A percentile compares a stretch with the other conserved stretches of the same genome.
phyloP scores from a whole-genome alignment of 1,140 invertebrate genomes.

The Meloidogyne chitwoodi region DNA sequence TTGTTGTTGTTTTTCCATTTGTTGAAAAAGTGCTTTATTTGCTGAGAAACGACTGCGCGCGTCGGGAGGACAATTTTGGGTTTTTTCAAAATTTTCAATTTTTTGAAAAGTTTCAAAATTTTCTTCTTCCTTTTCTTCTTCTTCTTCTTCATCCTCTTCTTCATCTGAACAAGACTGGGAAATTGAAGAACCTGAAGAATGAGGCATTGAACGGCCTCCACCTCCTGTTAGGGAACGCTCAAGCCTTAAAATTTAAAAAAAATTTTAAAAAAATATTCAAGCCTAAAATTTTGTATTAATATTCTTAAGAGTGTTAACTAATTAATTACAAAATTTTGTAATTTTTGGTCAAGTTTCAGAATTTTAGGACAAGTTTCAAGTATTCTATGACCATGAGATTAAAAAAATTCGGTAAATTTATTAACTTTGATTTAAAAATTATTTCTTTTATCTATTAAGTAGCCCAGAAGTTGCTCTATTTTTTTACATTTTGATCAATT shows the following conservation, averaged over 20 bases:
- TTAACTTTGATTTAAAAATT: no score
- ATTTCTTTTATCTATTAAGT: no score
- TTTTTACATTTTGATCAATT: no score
- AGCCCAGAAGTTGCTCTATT: no score
- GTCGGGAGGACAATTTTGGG: not conserved
- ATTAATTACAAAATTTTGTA: no score
- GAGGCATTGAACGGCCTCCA: not conserved
- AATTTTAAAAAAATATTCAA: not conserved
- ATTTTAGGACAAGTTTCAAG: no score
- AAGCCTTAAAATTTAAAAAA: not conserved
- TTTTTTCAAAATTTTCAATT: not conserved
- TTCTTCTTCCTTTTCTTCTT: not conserved
- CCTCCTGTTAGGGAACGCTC: slow-evolving; percentile 3
- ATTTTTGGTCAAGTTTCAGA: no score
- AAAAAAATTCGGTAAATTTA: no score
- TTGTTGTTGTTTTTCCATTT: slow-evolving; percentile 13
- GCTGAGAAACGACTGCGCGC: slow-evolving; percentile 29
- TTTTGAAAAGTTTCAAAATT: slow-evolving; percentile 1
- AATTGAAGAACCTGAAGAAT: not conserved
- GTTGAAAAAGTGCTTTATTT: slow-evolving; percentile 32
- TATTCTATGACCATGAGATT: no score
- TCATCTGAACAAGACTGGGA: not conserved
- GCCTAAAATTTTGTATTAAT: no score
- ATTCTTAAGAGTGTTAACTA: no score
- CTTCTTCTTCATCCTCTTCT: not conserved